Conservation (phyloP, 2,888 invertebrate species). For the Ennomos quercinarius region DNA sequence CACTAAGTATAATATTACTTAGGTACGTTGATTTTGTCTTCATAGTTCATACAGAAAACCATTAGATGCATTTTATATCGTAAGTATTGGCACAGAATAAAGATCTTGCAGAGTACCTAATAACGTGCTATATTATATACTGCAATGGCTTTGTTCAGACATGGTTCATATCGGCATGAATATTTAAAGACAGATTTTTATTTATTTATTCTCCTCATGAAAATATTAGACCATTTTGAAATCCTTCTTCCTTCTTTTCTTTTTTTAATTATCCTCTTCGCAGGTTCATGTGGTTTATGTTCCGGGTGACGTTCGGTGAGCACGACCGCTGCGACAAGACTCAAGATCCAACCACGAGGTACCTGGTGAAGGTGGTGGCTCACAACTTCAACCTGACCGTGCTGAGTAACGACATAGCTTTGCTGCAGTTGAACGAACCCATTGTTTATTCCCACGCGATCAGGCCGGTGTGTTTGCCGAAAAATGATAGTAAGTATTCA, state of each 20-base stretch:
- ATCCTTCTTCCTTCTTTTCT: no score
- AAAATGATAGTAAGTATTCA: slow-evolving; percentile 71
- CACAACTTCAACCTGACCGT: slow-evolving; percentile 93
- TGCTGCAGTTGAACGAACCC: slow-evolving; percentile 90
- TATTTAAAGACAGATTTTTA: no score
- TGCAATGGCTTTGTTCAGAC: no score
- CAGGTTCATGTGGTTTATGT: slow-evolving; percentile 96
- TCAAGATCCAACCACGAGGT: slow-evolving; percentile 88
- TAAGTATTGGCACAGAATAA: no score
- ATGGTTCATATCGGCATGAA: no score
- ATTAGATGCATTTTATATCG: no score
- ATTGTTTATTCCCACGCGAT: slow-evolving; percentile 91
- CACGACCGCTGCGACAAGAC: slow-evolving; percentile 91
- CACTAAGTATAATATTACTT: no score
- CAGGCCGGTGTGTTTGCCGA: slow-evolving; percentile 93
- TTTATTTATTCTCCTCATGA: neutral
- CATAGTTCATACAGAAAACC: no score
- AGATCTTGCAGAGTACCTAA: no score
- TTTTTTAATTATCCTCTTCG: slow-evolving; percentile 39
- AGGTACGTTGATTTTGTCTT: no score
- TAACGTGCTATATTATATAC: no score
- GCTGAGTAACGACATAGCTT: slow-evolving; percentile 93
- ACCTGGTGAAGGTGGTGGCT: slow-evolving; percentile 89
- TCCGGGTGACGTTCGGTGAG: slow-evolving; percentile 94
- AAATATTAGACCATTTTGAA: neutral